Evolutionary conservation across 2,797 vertebrate genomes (phyloP).

Genomic region (Coregonus sp.): DNA sequence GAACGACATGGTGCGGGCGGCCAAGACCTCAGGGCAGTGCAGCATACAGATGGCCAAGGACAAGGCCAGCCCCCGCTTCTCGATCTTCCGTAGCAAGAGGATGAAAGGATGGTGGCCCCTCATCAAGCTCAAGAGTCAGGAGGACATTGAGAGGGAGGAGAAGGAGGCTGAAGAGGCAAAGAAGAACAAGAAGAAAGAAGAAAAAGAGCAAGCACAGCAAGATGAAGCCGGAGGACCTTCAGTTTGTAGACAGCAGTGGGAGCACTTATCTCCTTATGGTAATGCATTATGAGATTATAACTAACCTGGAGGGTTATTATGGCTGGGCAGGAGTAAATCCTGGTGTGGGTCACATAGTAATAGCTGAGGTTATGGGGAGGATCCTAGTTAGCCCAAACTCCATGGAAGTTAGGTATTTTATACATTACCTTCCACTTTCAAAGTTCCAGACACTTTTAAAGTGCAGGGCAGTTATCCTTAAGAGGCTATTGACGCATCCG

Average conservation of each 20-base stretch:
- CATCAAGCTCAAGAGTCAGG: slow-evolving; percentile 80
- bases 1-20: slow-evolving; percentile 85
- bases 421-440: not conserved
- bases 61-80: slow-evolving; percentile 82
- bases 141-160: slow-evolving; percentile 83
- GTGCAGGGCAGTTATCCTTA: not conserved
- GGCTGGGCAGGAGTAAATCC: not conserved
- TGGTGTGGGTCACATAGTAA: not conserved
- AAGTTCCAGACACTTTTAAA: not conserved
- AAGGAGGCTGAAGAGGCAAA: slow-evolving; percentile 75
- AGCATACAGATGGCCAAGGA: slow-evolving; percentile 83
- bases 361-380: not conserved
- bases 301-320: not conserved
- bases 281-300: slow-evolving; percentile 9
- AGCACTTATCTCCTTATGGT: slow-evolving; percentile 85
- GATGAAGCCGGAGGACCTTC: slow-evolving; percentile 79
- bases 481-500: too few relatives aligned
- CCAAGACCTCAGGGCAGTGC: slow-evolving; percentile 80
- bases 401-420: not conserved
- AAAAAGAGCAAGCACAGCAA: slow-evolving; percentile 68
- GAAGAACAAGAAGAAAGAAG: slow-evolving; percentile 78
- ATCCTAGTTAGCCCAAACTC: not conserved
- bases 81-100: slow-evolving; percentile 86
- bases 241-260: slow-evolving; percentile 82
- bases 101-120: slow-evolving; percentile 93